Evolutionary conservation across 2,797 vertebrate genomes (phyloP).

Genomic region (Pangasius mekongensis): DNA sequence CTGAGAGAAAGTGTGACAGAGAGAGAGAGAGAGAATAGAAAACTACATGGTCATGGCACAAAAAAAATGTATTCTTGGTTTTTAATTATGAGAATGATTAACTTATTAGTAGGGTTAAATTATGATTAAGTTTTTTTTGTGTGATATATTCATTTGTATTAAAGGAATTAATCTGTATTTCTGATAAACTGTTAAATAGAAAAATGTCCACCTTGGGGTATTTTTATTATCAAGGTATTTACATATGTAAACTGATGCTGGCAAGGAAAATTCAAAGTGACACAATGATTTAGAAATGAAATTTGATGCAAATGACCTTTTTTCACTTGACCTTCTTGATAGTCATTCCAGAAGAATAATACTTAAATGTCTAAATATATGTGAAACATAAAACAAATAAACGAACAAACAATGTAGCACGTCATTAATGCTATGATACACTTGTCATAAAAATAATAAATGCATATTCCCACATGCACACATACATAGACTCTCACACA

Average conservation of each 20-base stretch:
- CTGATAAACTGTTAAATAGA: slow-evolving; percentile 8
- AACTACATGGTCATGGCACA: neutral
- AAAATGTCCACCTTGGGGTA: neutral
- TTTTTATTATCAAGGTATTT: slow-evolving; percentile 13
- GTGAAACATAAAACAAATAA: slow-evolving; percentile 3
- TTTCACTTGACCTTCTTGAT: slow-evolving; percentile 5
- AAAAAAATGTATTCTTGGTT: neutral
- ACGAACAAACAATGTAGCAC: neutral
- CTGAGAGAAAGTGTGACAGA: neutral
- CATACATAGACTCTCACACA: slow-evolving; percentile 50
- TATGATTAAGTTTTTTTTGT: neutral
- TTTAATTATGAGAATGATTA: neutral
- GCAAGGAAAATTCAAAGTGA: slow-evolving; percentile 22
- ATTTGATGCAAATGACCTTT: slow-evolving; percentile 18
- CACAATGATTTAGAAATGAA: neutral
- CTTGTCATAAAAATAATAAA: slow-evolving; percentile 53
- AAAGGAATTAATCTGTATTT: slow-evolving; percentile 4
- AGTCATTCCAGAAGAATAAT: slow-evolving; percentile 17
- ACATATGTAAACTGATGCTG: slow-evolving; percentile 30
- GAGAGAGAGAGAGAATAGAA: neutral
- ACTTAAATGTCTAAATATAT: slow-evolving; percentile 7
- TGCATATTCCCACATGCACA: slow-evolving; percentile 40
- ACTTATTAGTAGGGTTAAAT: neutral
- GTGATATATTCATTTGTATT: neutral
- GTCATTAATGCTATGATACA: slow-evolving; percentile 49